Base-by-base conservation (phyloP, 1,140 invertebrate species). In the Atta colombica region DNA sequence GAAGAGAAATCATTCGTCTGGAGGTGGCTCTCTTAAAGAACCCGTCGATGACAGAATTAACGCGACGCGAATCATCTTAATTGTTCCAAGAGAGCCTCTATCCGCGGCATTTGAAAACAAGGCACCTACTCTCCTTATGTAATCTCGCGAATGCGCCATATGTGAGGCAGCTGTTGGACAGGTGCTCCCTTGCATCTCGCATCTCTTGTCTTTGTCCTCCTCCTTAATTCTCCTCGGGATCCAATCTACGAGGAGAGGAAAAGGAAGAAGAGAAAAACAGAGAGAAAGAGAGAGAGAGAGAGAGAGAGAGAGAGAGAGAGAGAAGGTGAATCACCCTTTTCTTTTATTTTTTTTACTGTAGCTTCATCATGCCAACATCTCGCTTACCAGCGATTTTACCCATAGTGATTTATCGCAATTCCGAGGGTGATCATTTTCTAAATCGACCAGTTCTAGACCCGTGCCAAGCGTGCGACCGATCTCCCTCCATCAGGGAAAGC, bases 81-180 rank as follows among this genome's bases (percentile, higher is more conserved):
- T 84, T 75, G 72, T 84, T 75, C 49, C 28, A 18, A 75, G 7
- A 63, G 25, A 8, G 10, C 8, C 39, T 69, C 25, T 18, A 28
- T 35, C 35, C 21, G 2, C 39, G 16, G 39, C 55, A n/a, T 69
- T 31, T 84, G 45, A 81, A 89, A 89, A 87, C 87, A 80, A 88
- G 82, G 81, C 74, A 82, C 60, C 77, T 86, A 88, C 77, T 87
- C 84, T 86, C 60, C 74, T 92, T 92, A 87, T 89, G 86, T 92
- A 91, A 92, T 90, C 89, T 72, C 65, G 49, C 69, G 77, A 35
- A 35, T 61, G 58, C 81, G 55, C 81, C 91, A 91, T 92, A 89
- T 92, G 90, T 82, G 71, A 85, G 55, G 65, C 91, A 92, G 91
- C 87, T 92, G 91, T 87, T 72, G 69, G 89, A 90, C 91, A 92